A percentile compares a stretch with the other conserved stretches of the same genome.
These are phyloP conservation scores for Dendropsophus ebraccatus DNA, from an alignment of 2,113 vertebrate species.

Conservation along the genomic window DNA sequence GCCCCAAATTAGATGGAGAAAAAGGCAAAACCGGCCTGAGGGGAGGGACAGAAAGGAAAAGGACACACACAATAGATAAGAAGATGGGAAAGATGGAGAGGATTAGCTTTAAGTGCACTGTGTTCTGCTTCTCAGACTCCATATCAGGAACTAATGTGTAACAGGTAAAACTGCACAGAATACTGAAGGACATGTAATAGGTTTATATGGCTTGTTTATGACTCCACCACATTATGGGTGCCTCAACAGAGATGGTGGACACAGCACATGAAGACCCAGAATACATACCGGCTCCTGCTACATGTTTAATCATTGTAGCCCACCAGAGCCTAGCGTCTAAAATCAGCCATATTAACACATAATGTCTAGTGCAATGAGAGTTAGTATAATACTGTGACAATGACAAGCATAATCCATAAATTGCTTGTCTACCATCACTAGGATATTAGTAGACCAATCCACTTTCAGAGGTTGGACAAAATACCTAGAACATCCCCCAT, in stretches of 20 bases:
- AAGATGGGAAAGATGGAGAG: constrained; percentile 27
- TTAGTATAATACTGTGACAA: no score
- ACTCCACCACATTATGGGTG: background rate
- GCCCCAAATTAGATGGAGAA: constrained; percentile 11
- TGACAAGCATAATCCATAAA: no score
- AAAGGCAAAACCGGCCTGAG: constrained; percentile 15
- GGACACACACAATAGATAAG: constrained; percentile 1
- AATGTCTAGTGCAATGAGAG: no score
- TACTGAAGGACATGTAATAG: background rate
- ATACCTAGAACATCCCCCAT: no score
- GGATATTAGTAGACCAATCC: no score
- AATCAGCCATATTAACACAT: no score
- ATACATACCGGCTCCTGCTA: background rate
- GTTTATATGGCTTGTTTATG: background rate
- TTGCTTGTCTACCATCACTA: no score
- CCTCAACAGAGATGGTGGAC: background rate
- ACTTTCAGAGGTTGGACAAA: no score
- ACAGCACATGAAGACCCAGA: background rate
- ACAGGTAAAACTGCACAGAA: background rate
- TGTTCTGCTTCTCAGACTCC: background rate
- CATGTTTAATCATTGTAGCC: background rate
- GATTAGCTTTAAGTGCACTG: constrained; percentile 43
- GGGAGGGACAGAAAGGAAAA: constrained; percentile 47
- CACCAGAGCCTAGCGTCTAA: background rate
- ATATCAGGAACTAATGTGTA: background rate